Base-by-base conservation (phyloP, 2,797 vertebrate genomes). In the Notoglanidium macrostoma region DNA sequence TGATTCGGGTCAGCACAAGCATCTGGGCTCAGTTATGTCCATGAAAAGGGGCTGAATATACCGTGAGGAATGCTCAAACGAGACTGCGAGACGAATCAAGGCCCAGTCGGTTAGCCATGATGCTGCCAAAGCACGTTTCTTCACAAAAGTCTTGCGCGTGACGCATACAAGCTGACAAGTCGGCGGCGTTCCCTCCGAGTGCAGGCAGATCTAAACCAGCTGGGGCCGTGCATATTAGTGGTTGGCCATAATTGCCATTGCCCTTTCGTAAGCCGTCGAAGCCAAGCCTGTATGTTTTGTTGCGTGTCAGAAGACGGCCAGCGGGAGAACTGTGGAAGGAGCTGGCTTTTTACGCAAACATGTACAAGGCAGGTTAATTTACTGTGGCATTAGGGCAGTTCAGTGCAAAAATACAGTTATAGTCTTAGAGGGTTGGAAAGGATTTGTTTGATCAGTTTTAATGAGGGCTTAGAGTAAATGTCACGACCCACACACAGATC, bases 131-230 rank as follows among this genome's bases (percentile, higher is more conserved):
- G 91, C 94, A 96, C 92, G 94, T 87, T 93, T 92, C 67, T 87
- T 89, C 87, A 88, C 88, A 86, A 44, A 90, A 79, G 72, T 85
- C 72, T 84, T 72, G 15, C 84, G 91, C 87, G 89, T 94, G 94
- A 89, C 92, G 88, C 92, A 93, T 73, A 89, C 74, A 68, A 86
- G 65, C 85, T 89, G 88, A 95, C 92, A 93, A 94, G 89, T 89
- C 90, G 80, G 84, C 92, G 84, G 70, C 59, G 61, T 91, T 94
- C 93, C 91, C 92, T 90, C 91, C 83, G 91, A 12, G 26, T 51
- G 84, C 87, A 90, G 84, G 77, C 87, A 93, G 94, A 95, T 95
- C 91, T 91, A 93, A 92, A 92, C 95, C 95, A 96, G 94, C 94
- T 95, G 94, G 91, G 92, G 82, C 55, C 17, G 70, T 63, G 49